Conservation (phyloP, 2,113 vertebrate genomes). For the Cephalophus harveyi region DNA sequence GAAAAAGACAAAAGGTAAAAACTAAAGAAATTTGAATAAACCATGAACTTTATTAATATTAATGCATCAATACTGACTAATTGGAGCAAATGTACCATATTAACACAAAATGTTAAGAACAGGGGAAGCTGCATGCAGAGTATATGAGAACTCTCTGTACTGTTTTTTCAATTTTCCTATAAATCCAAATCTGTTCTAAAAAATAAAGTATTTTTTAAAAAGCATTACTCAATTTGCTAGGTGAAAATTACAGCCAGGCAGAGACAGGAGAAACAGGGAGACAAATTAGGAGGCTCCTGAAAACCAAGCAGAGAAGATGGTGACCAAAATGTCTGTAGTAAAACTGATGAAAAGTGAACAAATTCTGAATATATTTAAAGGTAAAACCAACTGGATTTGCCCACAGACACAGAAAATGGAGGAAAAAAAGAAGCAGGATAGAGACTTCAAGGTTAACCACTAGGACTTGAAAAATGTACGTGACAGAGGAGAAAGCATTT, state of each 20-base stretch:
- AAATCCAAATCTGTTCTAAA: conserved; percentile 33
- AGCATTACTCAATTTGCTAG: neutral
- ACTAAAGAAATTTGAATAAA: conserved; percentile 15
- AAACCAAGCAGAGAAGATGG: conserved; percentile 21
- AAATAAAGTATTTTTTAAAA: neutral
- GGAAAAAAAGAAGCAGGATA: neutral
- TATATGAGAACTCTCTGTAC: neutral
- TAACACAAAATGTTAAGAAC: conserved; percentile 32
- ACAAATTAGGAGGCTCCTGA: neutral
- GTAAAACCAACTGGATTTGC: conserved; percentile 13
- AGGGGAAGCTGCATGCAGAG: neutral
- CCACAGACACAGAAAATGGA: neutral
- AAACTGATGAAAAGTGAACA: neutral
- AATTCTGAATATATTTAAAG: conserved; percentile 15
- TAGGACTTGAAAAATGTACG: neutral
- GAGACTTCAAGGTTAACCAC: neutral
- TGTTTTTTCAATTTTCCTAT: neutral
- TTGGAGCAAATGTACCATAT: neutral
- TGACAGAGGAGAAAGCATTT: conserved; percentile 1
- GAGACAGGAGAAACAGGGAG: neutral
- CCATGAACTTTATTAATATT: neutral
- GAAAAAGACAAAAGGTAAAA: conserved; percentile 14
- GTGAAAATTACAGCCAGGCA: neutral
- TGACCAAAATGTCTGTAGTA: neutral
- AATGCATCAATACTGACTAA: neutral